phyloP scores from a whole-genome alignment of 2,113 vertebrate genomes.

The Cacatua alba region DNA sequence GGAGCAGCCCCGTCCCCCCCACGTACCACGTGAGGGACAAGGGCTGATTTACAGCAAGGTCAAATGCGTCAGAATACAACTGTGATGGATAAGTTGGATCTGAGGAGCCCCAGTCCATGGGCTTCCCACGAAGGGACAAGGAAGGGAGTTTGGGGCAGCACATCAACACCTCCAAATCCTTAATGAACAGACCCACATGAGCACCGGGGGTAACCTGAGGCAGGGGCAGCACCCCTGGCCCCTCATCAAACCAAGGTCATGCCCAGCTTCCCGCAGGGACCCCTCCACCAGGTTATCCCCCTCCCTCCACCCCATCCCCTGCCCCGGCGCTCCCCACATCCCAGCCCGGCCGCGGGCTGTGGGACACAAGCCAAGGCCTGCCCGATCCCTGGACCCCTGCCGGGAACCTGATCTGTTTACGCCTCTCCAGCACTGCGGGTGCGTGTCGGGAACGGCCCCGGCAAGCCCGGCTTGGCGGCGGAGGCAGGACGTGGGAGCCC shows the following conservation, averaged over 20 bases:
- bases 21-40: background rate
- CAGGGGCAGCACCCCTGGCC: background rate
- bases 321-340: background rate
- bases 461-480: constrained; percentile 25
- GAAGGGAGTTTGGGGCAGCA: background rate
- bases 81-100: background rate
- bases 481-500: background rate
- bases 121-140: rapidly evolving
- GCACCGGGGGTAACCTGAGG: background rate
- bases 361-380: constrained; percentile 64
- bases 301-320: background rate
- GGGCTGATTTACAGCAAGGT: background rate
- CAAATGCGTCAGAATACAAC: background rate
- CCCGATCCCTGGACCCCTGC: constrained; percentile 46
- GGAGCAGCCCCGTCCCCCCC: background rate
- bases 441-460: constrained; percentile 20
- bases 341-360: rapidly evolving
- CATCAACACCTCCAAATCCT: background rate
- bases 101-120: background rate
- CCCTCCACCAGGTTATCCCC: background rate
- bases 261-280: rapidly evolving
- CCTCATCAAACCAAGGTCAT: background rate
- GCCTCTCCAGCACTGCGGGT: background rate
- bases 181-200: background rate
- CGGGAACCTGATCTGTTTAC: constrained; percentile 61